phyloP scores from a whole-genome alignment of 2,797 vertebrate species.

The Danio kyathit region DNA sequence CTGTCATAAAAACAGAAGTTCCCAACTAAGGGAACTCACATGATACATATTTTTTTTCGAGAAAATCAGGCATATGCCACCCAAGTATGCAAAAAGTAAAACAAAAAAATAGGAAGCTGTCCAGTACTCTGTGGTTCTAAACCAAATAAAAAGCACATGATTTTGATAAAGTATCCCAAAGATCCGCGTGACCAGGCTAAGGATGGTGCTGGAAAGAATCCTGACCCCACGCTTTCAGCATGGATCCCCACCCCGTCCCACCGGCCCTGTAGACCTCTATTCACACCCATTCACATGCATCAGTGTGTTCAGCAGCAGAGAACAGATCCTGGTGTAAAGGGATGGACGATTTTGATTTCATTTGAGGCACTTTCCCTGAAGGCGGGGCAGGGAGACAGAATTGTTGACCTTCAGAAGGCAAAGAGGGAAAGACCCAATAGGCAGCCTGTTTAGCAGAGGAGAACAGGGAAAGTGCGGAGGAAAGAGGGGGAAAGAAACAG shows the following conservation, averaged over 20 bases:
- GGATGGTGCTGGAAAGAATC: slow-evolving; percentile 11
- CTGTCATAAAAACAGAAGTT: slow-evolving; percentile 1
- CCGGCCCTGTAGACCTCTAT: not conserved
- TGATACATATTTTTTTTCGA: not conserved
- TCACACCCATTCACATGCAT: slow-evolving; percentile 31
- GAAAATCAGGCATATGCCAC: not conserved
- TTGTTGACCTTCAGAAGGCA: slow-evolving; percentile 62
- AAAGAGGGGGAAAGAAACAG: slow-evolving; percentile 47
- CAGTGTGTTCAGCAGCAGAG: slow-evolving; percentile 17
- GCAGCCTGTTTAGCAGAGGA: slow-evolving; percentile 45
- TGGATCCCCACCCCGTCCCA: slow-evolving; percentile 20
- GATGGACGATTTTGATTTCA: slow-evolving; percentile 54
- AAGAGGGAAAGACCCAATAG: slow-evolving; percentile 51
- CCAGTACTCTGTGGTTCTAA: slow-evolving; percentile 18
- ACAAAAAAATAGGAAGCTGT: not conserved
- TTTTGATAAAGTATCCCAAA: slow-evolving; percentile 29
- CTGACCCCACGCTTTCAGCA: slow-evolving; percentile 15
- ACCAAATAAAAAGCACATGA: slow-evolving; percentile 50
- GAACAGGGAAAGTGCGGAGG: slow-evolving; percentile 52
- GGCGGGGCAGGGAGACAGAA: slow-evolving; percentile 53
- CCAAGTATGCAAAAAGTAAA: slow-evolving; percentile 4
- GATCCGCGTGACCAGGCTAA: slow-evolving; percentile 29
- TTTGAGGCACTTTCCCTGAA: slow-evolving; percentile 42
- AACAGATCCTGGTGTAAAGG: slow-evolving; percentile 37
- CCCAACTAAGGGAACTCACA: not conserved